phyloP scores from a whole-genome alignment of 2,888 invertebrate species.

The Liodrosophila aerea region DNA sequence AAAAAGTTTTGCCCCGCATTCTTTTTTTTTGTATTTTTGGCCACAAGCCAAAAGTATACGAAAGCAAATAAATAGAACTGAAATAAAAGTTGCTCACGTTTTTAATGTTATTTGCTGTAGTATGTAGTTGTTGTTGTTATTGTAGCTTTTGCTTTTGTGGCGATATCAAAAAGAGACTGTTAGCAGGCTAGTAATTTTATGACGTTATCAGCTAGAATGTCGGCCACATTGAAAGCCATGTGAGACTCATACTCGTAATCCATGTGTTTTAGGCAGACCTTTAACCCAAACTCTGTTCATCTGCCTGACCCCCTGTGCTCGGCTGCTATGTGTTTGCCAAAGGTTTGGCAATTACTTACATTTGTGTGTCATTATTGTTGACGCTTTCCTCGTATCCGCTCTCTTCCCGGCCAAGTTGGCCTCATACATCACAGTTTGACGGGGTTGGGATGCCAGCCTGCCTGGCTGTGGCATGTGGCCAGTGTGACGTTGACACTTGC shows the following conservation, averaged over 20 bases:
- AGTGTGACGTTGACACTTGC: slow-evolving; percentile 45
- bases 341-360: slow-evolving; percentile 64
- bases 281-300: neutral
- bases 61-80: slow-evolving; percentile 23
- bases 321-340: slow-evolving; percentile 39
- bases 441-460: slow-evolving; percentile 23
- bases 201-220: slow-evolving; percentile 39
- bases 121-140: slow-evolving; percentile 10
- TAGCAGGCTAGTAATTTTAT: slow-evolving; percentile 26
- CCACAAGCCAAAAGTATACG: slow-evolving; percentile 47
- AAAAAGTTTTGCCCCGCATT: slow-evolving; percentile 31
- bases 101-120: slow-evolving; percentile 19
- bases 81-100: slow-evolving; percentile 54
- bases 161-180: slow-evolving; percentile 30
- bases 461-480: slow-evolving; percentile 48
- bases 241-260: neutral
- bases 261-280: neutral
- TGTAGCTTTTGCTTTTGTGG: slow-evolving; percentile 6
- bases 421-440: slow-evolving; percentile 51
- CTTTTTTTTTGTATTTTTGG: slow-evolving; percentile 34
- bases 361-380: slow-evolving; percentile 48
- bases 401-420: slow-evolving; percentile 50
- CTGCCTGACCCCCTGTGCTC: slow-evolving; percentile 13
- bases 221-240: slow-evolving; percentile 1
- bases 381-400: slow-evolving; percentile 13